A percentile compares a stretch with the other conserved stretches of the same genome.
These are phyloP conservation scores for Nylanderia fulva DNA, from an alignment of 1,140 invertebrate genomes.

Conservation along the genomic window DNA sequence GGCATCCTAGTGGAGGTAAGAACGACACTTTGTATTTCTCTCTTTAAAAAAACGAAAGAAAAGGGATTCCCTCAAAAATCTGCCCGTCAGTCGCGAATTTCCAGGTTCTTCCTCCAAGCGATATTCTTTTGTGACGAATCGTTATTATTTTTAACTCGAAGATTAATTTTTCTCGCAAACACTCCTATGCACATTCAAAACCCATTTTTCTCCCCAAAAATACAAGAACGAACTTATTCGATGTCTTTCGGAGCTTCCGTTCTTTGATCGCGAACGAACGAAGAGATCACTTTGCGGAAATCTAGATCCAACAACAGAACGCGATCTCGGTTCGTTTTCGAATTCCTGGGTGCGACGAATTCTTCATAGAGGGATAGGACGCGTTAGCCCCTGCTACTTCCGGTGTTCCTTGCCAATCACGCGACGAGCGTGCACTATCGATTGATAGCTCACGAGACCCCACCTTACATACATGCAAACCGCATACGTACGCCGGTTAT, in stretches of 20 bases:
- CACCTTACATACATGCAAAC: constrained; percentile 17
- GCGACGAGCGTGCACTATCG: constrained; percentile 62
- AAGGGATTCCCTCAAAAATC: not conserved
- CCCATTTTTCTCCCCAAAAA: not conserved
- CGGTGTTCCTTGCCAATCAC: constrained; percentile 53
- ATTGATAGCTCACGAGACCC: constrained; percentile 56
- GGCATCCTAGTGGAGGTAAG: constrained; percentile 96
- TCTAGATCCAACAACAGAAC: not conserved
- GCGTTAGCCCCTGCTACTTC: constrained; percentile 34
- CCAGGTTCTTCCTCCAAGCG: not conserved
- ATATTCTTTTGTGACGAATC: not conserved
- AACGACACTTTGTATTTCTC: constrained; percentile 48
- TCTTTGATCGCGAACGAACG: not conserved
- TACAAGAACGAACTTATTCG: not conserved
- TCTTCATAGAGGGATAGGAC: not conserved
- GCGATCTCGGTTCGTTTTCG: not conserved
- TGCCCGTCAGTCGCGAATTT: not conserved
- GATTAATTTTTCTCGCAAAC: not conserved
- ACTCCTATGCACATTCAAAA: not conserved
- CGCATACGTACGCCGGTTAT: constrained; percentile 22
- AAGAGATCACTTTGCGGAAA: not conserved
- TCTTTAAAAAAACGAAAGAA: not conserved
- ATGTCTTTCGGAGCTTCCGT: not conserved
- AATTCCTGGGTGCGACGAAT: not conserved
- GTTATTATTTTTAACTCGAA: not conserved